Base-by-base conservation (phyloP, 2,797 vertebrate genomes). In the Sebastes dallii region DNA sequence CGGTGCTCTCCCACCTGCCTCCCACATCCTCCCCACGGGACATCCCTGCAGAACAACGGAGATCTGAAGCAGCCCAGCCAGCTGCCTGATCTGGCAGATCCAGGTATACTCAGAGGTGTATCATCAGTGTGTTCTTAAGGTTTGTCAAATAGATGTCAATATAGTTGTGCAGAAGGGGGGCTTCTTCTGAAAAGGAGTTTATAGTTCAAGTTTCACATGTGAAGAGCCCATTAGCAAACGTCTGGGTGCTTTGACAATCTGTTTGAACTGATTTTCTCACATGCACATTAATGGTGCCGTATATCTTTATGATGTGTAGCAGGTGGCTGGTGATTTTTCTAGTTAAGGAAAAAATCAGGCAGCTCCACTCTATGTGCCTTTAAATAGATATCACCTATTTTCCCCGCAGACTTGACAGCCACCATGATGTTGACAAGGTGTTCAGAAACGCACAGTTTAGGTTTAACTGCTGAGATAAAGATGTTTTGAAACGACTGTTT, bases 361-460 rank as follows among this genome's bases (percentile, higher is more conserved):
- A 81, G 77, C 81, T 82, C 78, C 32, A 34, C 59, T 85, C 73
- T 32, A 6, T 77, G 75, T 77, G 72, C 72, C 86, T 92, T 88
- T 87, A 90, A 93, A 93, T 89, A 94, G 85, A 91, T 34, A 76
- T 88, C 66, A 86, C 78, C 62, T 81, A 72, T 78, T 80, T 82
- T 78, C 81, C 77, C 60, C 42, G 29, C 4, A 10, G 80, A 89
- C 75, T 76, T 90, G 73, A 89, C 85, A 86, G 80, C 66, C 34
- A 70, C 78, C 27, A 58, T 55, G 77, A 87, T 87, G 81, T 88
- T 89, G 88, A 89, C 84, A 39, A 74, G 62, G 65, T 81, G 42
- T 68, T 92, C 67, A 85, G 77, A 86, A 82, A 86, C 59, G 72
- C 39, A 55, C 24, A 61, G n/a, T 60, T 75, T 68, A 60, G 58